Evolutionary conservation across 2,113 vertebrate species (phyloP), one percentile per base, ranked within the genome.

Genomic region (Chloebia gouldiae): DNA sequence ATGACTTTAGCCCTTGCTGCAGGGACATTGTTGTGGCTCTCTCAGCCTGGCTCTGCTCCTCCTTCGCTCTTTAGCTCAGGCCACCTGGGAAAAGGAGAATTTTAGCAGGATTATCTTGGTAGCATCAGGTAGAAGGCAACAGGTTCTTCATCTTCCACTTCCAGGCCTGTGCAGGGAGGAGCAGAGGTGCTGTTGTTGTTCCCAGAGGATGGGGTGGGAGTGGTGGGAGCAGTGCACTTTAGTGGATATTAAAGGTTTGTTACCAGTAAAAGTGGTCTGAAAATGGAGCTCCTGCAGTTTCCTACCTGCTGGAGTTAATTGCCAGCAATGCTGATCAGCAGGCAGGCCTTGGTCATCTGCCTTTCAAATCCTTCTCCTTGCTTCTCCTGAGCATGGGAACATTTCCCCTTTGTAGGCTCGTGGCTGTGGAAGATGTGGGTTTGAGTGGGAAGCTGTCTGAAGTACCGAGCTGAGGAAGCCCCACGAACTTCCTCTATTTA

Each of bases 351-450:
- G 30, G 21, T 13, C 8, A 5, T n/a, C 56, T 89, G 64, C 81
- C 56, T 45, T 31, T 30, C 35, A 5, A 4, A 42, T 1, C 1
- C 15, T 53, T 50, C 33, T 71, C 2, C 70, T 79, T 15, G 9
- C 2, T 6, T n/a, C 22, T 50, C 64, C 80, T 59, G 42, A 21
- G 9, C 68, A 10, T 15, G 20, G 75, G 59, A 87, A 42, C 4
- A 3, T 65, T 30, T 33, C 15, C 42, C 47, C 33, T 8, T 39
- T 66, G 27, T 15, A 3, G 2, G 40, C 23, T 40, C 0, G 0
- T 81, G 66, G 54, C 60, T 56, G 42, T 71, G 77, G 30, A 31
- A 63, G 51, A 1, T 24, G 11, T 0, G 3, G 30, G 2, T 82
- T n/a, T 42, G 57, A 3, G 31, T 42, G 65, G 39, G 39, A 53